Conservation (phyloP, 2,797 vertebrate species). For the Thripadectes ignobilis region DNA sequence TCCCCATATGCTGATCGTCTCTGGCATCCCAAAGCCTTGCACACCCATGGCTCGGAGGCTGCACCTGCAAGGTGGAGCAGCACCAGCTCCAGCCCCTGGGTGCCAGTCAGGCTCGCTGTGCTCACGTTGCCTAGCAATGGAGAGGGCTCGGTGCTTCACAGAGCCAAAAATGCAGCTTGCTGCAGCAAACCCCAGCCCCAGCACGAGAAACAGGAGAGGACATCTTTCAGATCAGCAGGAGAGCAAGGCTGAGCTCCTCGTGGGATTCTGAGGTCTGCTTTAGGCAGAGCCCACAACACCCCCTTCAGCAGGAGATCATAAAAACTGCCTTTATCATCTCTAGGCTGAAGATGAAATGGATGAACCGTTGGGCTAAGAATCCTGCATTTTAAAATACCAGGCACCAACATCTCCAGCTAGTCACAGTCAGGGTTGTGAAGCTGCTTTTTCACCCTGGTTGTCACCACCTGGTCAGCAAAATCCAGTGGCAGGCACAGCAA, state of each 20-base stretch:
- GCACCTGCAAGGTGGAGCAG: constrained; percentile 38
- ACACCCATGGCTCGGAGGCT: background rate
- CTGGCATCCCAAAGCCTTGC: background rate
- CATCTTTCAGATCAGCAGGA: background rate
- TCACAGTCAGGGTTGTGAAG: background rate
- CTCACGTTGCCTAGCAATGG: constrained; percentile 70
- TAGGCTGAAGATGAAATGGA: background rate
- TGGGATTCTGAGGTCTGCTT: fast-evolving
- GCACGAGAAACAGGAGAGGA: background rate
- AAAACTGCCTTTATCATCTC: background rate
- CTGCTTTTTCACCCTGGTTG: background rate
- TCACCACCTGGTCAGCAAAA: background rate
- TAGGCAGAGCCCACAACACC: background rate
- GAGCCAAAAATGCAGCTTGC: constrained; percentile 31
- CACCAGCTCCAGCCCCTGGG: background rate
- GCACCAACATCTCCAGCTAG: background rate
- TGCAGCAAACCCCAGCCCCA: constrained; percentile 31
- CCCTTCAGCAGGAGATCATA: fast-evolving
- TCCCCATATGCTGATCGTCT: fast-evolving
- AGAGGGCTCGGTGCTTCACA: background rate
- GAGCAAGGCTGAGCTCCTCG: background rate
- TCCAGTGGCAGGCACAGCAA: background rate
- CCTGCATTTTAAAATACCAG: background rate
- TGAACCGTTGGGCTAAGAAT: background rate
- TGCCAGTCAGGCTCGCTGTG: background rate